Conservation (phyloP, 2,888 invertebrate genomes). For the Psylliodes chrysocephalus region DNA sequence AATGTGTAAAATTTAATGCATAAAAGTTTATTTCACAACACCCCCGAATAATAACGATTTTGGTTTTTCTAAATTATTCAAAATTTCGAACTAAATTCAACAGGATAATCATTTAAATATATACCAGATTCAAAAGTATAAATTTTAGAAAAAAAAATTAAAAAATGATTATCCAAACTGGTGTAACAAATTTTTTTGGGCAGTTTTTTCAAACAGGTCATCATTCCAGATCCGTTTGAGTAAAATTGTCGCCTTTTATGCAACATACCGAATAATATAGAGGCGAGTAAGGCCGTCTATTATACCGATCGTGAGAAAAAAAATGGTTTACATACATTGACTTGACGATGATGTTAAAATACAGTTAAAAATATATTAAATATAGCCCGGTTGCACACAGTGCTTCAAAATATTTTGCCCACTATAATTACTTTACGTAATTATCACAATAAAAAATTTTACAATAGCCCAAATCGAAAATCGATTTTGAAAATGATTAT, state of each 20-base stretch:
- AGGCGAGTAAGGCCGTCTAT: too few relatives aligned
- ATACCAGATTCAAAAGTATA: not conserved
- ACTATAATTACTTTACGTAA: slow-evolving; percentile 54
- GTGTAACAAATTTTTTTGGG: slow-evolving; percentile 45
- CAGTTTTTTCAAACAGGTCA: slow-evolving; percentile 46
- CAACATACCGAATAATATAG: too few relatives aligned
- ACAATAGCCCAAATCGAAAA: slow-evolving; percentile 64
- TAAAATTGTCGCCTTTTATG: slow-evolving; percentile 53
- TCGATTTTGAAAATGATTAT: slow-evolving; percentile 45
- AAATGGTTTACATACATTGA: slow-evolving; percentile 29
- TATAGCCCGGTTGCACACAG: slow-evolving; percentile 66
- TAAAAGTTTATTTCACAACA: slow-evolving; percentile 48
- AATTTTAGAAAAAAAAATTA: slow-evolving; percentile 9
- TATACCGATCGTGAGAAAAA: slow-evolving; percentile 51
- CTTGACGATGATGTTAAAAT: slow-evolving; percentile 53
- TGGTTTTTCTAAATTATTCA: slow-evolving; percentile 27
- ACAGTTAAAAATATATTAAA: slow-evolving; percentile 56
- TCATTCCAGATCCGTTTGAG: slow-evolving; percentile 26
- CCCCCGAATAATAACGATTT: slow-evolving; percentile 41
- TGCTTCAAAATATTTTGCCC: slow-evolving; percentile 65
- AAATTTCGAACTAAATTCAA: slow-evolving; percentile 16
- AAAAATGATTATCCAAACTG: slow-evolving; percentile 16
- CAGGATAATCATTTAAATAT: not conserved
- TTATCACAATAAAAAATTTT: slow-evolving; percentile 56
- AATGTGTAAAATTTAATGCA: slow-evolving; percentile 52